phyloP scores from a whole-genome alignment of 2,797 vertebrate genomes.

The Rousettus madagascariensis region DNA sequence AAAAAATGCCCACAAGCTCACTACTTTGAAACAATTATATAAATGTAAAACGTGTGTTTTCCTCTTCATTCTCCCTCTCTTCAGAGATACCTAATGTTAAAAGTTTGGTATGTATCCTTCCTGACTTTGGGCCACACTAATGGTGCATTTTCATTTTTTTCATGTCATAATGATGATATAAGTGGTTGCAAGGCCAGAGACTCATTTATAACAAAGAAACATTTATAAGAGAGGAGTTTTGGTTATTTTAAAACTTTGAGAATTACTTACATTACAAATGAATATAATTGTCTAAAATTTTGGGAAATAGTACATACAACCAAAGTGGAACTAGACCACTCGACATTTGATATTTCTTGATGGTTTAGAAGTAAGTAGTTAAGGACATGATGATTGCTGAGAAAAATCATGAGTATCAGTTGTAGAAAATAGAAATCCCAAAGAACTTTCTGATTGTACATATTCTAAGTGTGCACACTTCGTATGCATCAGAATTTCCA shows the following conservation, averaged over 20 bases:
- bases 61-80: background rate
- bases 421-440: background rate
- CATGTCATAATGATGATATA: background rate
- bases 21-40: background rate
- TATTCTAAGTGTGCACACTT: background rate
- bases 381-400: background rate
- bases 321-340: background rate
- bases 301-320: background rate
- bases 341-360: background rate
- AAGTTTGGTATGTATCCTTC: background rate
- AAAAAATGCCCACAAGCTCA: background rate
- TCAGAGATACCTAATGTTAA: background rate
- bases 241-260: slow-evolving; percentile 2
- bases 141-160: background rate
- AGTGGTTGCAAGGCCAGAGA: background rate
- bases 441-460: background rate
- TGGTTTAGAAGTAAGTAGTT: background rate
- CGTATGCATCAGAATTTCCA: background rate
- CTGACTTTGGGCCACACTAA: background rate
- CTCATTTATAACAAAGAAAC: background rate
- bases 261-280: slow-evolving; percentile 5
- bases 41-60: background rate
- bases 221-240: background rate
- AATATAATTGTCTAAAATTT: background rate
- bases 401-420: background rate